Base-by-base conservation (phyloP, 1,140 invertebrate species). In the Steinernema feltiae region DNA sequence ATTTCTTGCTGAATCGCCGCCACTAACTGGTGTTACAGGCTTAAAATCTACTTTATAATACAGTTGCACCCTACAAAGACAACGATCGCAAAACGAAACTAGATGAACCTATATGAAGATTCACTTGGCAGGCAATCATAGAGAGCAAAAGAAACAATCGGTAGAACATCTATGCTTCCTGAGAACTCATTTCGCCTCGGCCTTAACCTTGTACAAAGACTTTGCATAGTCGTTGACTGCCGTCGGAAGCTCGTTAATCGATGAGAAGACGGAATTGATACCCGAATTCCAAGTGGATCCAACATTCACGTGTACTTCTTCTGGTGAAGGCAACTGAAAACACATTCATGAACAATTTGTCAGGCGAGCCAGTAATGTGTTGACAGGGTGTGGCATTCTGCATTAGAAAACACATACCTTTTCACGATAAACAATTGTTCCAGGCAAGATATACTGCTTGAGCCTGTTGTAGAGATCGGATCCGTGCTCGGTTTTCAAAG, bases 401-500 rank as follows among this genome's bases (percentile, higher is more conserved):
- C 35, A 41, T 7, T 41, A 18, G 7, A 63, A 63, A 63, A 3
- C 2, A 27, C 53, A 15, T 21, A 78, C 73, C 75, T 78, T 81
- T 24, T 79, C 53, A 24, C 63, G 71, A 30, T 80, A 79, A 32
- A 79, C 78, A 72, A 79, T 80, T 2, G 78, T 79, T 12, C 78
- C 78, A 0, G 78, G 78, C 12, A 79, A 32, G 53, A 79, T 79
- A 69, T 78, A 79, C 48, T 79, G 31, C 69, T 79, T 79, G 41
- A 79, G 76, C 71, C 75, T 74, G 29, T 53, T 41, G 77, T 79
- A 79, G 30, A 79, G 41, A 32, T 79, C 78, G 21, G 78, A 80
- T 18, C 78, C 78, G 72, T 30, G 35, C 17, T 73, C 72, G 24
- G 72, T 73, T 18, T 78, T 79, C 12, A 80, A 48, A 32, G 78